Base-by-base conservation (phyloP, 2,797 vertebrate genomes). In the Schizothorax lantsangensis region DNA sequence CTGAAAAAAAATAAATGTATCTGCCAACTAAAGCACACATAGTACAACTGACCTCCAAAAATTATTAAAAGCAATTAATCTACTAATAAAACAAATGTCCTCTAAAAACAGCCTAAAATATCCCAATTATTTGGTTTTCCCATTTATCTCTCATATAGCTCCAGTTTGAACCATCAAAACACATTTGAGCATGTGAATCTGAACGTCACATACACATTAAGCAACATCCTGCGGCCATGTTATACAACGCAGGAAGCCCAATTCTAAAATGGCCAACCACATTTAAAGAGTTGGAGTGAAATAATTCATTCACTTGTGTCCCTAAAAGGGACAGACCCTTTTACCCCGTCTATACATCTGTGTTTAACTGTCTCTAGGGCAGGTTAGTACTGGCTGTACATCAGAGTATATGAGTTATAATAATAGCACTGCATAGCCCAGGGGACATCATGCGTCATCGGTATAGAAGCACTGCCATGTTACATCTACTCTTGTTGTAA, bases 231-330 rank as follows among this genome's bases (percentile, higher is more conserved):
- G 49, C 3, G 43, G 23, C 49, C 15, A 80, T 43, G 40, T 88
- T 78, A 78, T 23, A 77, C 73, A 85, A 80, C 19, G 33, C 40
- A 73, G 43, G 23, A 79, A 87, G 69, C 30, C 40, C n/a, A 59
- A 9, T 54, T 47, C 17, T 87, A 75, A 87, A 89, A 88, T 82
- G 80, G 57, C 68, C 26, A 54, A 49, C 47, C 6, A 2, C 66
- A 72, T 45, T 49, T 78, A 10, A 86, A 36, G 12, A 64, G 33
- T 66, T 72, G 43, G 66, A 84, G 52, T 77, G 77, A 88, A 87
- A 77, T 88, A 87, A 86, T 81, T 77, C 4, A 59, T 84, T 85
- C 59, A 36, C 38, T 74, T 85, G 9, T 49, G 36, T 72, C 21
- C 23, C 40, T 33, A 78, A 84, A 86, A 84, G n/a, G 62, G 43